A percentile compares a stretch with the other conserved stretches of the same genome.
Conservation (phyloP, 2,888 invertebrate genomes). For the Eupeodes latifasciatus region DNA sequence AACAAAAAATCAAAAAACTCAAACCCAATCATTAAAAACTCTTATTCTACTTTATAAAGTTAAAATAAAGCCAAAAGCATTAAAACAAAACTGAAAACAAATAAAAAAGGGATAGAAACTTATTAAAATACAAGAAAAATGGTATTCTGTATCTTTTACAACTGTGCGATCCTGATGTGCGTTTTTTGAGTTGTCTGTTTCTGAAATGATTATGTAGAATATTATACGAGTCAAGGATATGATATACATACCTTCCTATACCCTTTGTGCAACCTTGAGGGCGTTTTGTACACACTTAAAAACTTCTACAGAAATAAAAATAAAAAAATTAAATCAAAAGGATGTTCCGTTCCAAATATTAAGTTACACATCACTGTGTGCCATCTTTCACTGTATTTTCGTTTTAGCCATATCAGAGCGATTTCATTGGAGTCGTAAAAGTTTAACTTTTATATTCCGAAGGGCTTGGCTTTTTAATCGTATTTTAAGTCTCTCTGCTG, state of each 20-base stretch:
- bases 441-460: slow-evolving; percentile 50
- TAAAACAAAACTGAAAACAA: background rate
- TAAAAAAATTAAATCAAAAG: background rate
- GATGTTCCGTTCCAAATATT: slow-evolving; percentile 57
- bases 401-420: slow-evolving; percentile 1
- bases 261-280: slow-evolving; percentile 37
- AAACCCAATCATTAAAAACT: slow-evolving; percentile 54
- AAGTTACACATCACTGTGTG: slow-evolving; percentile 42
- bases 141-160: slow-evolving; percentile 31
- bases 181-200: slow-evolving; percentile 3
- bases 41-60: background rate
- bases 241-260: background rate
- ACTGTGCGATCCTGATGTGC: slow-evolving; percentile 6
- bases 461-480: slow-evolving; percentile 50
- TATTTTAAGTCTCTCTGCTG: background rate
- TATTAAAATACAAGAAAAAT: slow-evolving; percentile 28
- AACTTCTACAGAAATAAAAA: slow-evolving; percentile 35
- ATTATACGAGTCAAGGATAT: background rate
- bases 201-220: background rate
- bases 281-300: slow-evolving; percentile 38
- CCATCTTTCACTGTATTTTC: slow-evolving; percentile 27
- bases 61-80: background rate
- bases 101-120: slow-evolving; percentile 17
- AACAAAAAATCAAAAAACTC: slow-evolving; percentile 26
- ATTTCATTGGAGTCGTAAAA: slow-evolving; percentile 67